Conservation (phyloP, 2,113 vertebrate genomes). For the Bagarius yarrelli region DNA sequence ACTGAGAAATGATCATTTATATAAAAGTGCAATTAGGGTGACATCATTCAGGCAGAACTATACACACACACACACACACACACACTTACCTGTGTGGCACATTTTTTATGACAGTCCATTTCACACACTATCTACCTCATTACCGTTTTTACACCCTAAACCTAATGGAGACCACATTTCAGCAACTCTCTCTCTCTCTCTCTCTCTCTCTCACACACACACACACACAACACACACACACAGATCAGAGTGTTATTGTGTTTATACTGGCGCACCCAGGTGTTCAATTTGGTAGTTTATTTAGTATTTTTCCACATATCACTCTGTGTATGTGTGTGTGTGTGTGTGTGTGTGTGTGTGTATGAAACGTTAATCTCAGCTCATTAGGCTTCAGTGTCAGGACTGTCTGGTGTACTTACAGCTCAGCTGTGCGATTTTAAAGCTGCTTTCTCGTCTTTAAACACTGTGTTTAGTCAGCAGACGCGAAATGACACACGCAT, state of each 20-base stretch:
- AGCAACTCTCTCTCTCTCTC: slow-evolving; percentile 50
- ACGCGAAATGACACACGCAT: not conserved
- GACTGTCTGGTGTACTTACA: slow-evolving; percentile 36
- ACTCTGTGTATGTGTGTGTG: slow-evolving; percentile 11
- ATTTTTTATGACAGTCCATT: slow-evolving; percentile 44
- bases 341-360: not conserved
- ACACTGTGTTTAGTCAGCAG: not conserved
- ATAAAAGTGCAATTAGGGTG: not conserved
- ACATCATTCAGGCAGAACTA: not conserved
- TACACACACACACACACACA: slow-evolving; percentile 22
- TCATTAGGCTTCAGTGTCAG: slow-evolving; percentile 44
- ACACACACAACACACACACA: slow-evolving; percentile 31
- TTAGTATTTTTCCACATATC: slow-evolving; percentile 61
- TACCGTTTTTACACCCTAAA: slow-evolving; percentile 59
- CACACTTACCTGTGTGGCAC: slow-evolving; percentile 22
- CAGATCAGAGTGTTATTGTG: slow-evolving; percentile 56
- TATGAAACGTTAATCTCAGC: slow-evolving; percentile 54
- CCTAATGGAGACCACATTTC: slow-evolving; percentile 62
- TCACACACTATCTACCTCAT: slow-evolving; percentile 56
- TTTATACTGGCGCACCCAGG: slow-evolving; percentile 66
- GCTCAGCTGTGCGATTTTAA: slow-evolving; percentile 29
- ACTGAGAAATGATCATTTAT: no score
- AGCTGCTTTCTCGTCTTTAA: slow-evolving; percentile 3
- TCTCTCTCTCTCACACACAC: slow-evolving; percentile 59
- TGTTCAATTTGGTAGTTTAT: slow-evolving; percentile 68